Percentiles rank a stretch among this genome's conserved stretches.
phyloP scores from a whole-genome alignment of 2,888 invertebrate genomes.

The Harmothoe impar region DNA sequence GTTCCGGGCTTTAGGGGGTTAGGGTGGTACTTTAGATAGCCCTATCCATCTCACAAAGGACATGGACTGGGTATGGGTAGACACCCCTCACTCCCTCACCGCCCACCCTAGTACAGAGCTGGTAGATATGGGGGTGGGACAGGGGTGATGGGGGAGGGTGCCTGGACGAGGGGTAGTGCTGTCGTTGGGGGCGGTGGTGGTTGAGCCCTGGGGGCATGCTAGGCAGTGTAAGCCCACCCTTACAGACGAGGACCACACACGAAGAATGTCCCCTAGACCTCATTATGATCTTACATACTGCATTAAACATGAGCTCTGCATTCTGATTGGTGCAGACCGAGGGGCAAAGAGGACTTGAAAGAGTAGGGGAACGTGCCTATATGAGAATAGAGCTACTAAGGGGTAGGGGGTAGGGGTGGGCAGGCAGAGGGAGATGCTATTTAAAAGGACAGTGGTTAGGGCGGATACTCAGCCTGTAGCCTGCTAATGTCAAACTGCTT shows the following conservation, averaged over 20 bases:
- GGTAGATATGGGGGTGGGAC: too few relatives aligned
- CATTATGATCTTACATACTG: constrained; percentile 59
- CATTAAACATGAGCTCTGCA: constrained; percentile 26
- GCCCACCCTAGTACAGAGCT: too few relatives aligned
- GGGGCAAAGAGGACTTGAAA: background rate
- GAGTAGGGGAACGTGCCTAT: background rate
- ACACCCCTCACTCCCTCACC: too few relatives aligned
- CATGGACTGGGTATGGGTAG: too few relatives aligned
- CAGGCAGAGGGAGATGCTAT: background rate
- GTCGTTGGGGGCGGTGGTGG: background rate
- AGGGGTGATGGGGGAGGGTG: background rate
- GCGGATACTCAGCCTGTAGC: background rate
- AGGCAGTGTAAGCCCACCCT: constrained; percentile 14
- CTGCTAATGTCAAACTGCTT: background rate
- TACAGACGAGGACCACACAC: constrained; percentile 37
- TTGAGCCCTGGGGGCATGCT: constrained; percentile 9
- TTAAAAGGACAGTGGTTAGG: background rate
- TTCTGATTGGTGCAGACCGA: background rate
- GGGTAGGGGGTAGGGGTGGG: background rate
- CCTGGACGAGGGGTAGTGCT: background rate
- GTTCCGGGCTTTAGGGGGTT: too few relatives aligned
- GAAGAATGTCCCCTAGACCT: constrained; percentile 22
- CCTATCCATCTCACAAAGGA: too few relatives aligned
- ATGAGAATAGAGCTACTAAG: background rate
- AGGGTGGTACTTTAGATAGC: too few relatives aligned